Conservation (phyloP, 2,888 invertebrate genomes). For the Chironomus riparius region DNA sequence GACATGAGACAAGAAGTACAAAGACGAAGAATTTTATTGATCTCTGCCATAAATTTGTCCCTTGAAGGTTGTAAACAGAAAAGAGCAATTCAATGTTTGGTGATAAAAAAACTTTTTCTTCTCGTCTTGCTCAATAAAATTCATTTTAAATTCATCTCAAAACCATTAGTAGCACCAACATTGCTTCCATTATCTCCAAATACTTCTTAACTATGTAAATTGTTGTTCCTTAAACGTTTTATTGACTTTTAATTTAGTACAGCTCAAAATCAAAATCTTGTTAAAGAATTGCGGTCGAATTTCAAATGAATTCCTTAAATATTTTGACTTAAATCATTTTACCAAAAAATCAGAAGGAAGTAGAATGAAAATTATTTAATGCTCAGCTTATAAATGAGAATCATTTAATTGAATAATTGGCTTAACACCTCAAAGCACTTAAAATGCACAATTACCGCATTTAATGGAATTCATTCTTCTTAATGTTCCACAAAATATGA, state of each 20-base stretch:
- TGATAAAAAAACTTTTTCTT: not conserved
- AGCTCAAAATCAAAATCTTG: too few species aligned
- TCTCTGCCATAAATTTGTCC: constrained; percentile 21
- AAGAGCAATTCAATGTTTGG: constrained; percentile 14
- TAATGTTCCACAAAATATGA: not conserved
- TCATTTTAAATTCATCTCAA: not conserved
- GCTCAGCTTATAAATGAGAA: not conserved
- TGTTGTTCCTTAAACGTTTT: not conserved
- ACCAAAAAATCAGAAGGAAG: not conserved
- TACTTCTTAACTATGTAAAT: too few species aligned
- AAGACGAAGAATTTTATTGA: constrained; percentile 5
- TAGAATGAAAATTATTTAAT: not conserved
- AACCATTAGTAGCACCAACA: not conserved
- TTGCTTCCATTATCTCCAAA: not conserved
- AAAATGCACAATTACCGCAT: not conserved
- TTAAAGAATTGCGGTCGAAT: too few species aligned
- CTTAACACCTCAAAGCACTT: constrained; percentile 13
- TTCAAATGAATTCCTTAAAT: not conserved
- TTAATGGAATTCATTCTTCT: constrained; percentile 1
- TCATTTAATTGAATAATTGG: constrained; percentile 17
- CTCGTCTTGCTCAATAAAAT: not conserved
- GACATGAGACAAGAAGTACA: not conserved
- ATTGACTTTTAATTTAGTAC: not conserved
- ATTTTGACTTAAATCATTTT: not conserved
- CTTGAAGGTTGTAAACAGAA: constrained; percentile 17